Evolutionary conservation across 2,797 vertebrate genomes (phyloP).

Genomic region (Bufotes viridis): DNA sequence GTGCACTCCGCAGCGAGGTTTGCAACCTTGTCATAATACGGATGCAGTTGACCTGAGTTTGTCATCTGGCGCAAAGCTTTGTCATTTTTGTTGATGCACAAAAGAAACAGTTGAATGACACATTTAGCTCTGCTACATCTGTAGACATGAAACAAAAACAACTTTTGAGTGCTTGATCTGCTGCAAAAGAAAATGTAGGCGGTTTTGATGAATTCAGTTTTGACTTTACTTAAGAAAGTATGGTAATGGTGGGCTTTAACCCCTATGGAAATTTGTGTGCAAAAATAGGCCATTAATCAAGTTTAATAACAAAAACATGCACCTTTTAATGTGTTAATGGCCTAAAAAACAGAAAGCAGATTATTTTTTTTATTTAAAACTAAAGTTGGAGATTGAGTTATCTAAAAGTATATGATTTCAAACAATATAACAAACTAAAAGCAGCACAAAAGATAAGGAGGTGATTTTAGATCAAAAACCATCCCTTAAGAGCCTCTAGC

Average conservation of each 20-base stretch:
- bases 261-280: background rate
- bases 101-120: background rate
- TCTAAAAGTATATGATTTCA: background rate
- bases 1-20: conserved; percentile 62
- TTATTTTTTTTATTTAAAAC: background rate
- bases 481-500: background rate
- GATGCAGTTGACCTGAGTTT: background rate
- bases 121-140: background rate
- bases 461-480: too few species aligned
- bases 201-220: background rate
- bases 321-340: background rate
- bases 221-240: background rate
- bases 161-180: conserved; percentile 2
- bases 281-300: background rate
- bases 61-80: background rate
- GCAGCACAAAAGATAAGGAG: background rate
- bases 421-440: background rate
- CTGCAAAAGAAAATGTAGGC: conserved; percentile 10
- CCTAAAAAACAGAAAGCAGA: background rate
- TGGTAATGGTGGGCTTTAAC: background rate
- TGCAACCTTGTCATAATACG: conserved; percentile 17
- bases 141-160: conserved; percentile 2
- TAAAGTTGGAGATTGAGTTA: background rate
- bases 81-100: background rate
- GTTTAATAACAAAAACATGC: background rate